Base-by-base conservation (phyloP, 2,888 invertebrate species). In the Nesidiocoris tenuis region DNA sequence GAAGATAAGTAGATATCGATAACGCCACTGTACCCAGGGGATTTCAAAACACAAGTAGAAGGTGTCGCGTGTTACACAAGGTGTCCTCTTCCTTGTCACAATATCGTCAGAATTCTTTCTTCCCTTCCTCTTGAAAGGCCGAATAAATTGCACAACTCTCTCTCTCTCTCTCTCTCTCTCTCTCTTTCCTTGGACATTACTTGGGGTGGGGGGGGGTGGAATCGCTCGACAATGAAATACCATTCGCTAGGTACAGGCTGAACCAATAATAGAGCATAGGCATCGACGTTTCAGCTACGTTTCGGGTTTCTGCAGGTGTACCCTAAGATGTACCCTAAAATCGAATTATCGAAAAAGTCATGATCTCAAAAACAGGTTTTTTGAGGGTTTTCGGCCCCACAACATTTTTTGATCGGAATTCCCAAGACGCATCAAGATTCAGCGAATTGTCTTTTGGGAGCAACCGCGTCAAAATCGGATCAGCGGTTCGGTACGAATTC, bases 41-140 rank as follows among this genome's bases (percentile, higher is more conserved):
- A 1, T 54, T 17, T 17, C 19, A 66, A 24, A 24, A 24, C 39
- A 7, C 18, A 3, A 25, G 65, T 18, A 25, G 55, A 66, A 54
- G 67, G 67, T 67, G 67, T 67, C 67, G 67, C 67, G 67, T 67
- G 67, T 55, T 67, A 19, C 67, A 21, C 16, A 65, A 55, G 67
- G 67, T 67, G 56, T 67, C 67, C 21, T 7, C 16, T 67, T 67
- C n/a, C 67, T 67, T 56, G 67, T 67, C 67, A 54, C 67, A 65
- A 67, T 55, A 39, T 67, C 67, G 67, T 16, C 5, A 56, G 25
- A 25, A 66, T 18, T 66, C 39, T 66, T 54, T 22, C 23, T 22
- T 64, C 61, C 61, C 16, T 61, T 25, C 63, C 25, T 9, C 63
- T 63, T 63, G 63, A n/a, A 21, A 63, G n/a, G n/a, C n/a, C n/a